These are phyloP conservation scores for Temnothorax ravouxi DNA, from an alignment of 2,888 invertebrate species.

Conservation along the genomic window DNA sequence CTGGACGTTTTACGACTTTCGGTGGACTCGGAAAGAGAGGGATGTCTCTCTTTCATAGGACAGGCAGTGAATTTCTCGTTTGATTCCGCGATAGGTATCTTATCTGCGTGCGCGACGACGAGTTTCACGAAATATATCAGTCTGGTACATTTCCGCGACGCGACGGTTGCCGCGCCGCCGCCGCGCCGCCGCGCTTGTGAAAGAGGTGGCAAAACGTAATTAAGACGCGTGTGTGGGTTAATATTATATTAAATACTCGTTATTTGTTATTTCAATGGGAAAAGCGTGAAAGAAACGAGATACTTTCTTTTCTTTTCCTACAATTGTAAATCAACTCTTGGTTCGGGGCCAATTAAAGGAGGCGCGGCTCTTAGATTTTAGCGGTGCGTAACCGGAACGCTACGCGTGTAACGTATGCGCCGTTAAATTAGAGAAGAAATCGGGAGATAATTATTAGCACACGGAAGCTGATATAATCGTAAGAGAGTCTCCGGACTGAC, in stretches of 20 bases:
- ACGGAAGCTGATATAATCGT: slow-evolving; percentile 64
- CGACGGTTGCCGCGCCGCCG: slow-evolving; percentile 42
- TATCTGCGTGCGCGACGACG: slow-evolving; percentile 60
- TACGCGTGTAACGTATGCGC: slow-evolving; percentile 42
- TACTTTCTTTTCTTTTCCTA: slow-evolving; percentile 52
- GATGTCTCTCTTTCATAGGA: slow-evolving; percentile 47
- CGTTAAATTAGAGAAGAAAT: slow-evolving; percentile 69
- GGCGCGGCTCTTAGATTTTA: slow-evolving; percentile 54
- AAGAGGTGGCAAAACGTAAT: slow-evolving; percentile 26
- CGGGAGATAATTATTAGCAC: slow-evolving; percentile 56
- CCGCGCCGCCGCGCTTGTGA: slow-evolving; percentile 38
- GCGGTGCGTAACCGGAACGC: slow-evolving; percentile 51
- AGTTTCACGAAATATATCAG: slow-evolving; percentile 54
- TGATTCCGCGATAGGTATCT: slow-evolving; percentile 59
- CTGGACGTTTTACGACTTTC: slow-evolving; percentile 80
- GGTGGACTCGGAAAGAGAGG: slow-evolving; percentile 67
- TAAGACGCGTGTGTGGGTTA: slow-evolving; percentile 27
- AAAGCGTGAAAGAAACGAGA: slow-evolving; percentile 51
- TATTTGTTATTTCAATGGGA: slow-evolving; percentile 56
- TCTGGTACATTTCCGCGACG: slow-evolving; percentile 39
- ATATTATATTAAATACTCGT: slow-evolving; percentile 46
- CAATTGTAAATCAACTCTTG: slow-evolving; percentile 46
- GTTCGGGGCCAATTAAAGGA: slow-evolving; percentile 50
- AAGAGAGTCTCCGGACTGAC: slow-evolving; percentile 10
- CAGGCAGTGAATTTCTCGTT: slow-evolving; percentile 21